Evolutionary conservation across 2,113 vertebrate genomes (phyloP), one percentile per base, ranked within the genome.

Genomic region (Gobius niger): DNA sequence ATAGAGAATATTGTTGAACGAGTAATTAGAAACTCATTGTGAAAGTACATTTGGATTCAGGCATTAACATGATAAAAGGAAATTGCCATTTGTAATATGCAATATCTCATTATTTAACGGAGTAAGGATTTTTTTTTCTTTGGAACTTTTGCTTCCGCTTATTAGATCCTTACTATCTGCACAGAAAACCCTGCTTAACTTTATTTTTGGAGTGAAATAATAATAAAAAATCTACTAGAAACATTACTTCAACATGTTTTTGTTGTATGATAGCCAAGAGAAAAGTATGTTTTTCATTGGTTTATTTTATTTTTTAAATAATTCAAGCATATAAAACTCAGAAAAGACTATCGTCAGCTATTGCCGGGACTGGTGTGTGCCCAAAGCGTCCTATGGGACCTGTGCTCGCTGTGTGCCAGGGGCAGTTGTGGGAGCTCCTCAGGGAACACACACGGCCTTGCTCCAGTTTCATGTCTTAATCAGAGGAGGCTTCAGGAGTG

Each of bases 401-500:
- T 67, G 74, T 83, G 71, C 85, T 83, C 83, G 81, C 67, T 84
- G 79, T 77, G 76, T 89, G 81, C 85, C 83, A 79, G 75, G 78
- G 75, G 83, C 87, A 81, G 59, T 80, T 82, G 76, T 76, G 77
- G 76, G 75, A 69, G 62, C 78, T 71, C 83, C 83, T 87, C 73
- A 77, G 84, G 85, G 80, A 79, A 50, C 44, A 73, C 79, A 78
- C 65, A 70, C 68, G 78, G 70, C 72, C 65, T 72, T 67, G 67
- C 82, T 82, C 77, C 68, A 85, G 81, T 88, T 91, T 89, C 83
- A 86, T 82, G 83, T 85, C 84, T 83, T 85, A 87, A 85, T 89
- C 79, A 85, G 82, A 67, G 65, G 77, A 81, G 52, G 79, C 74
- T 77, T 81, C 59, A 77, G 83, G 85, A 90, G 86, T 84, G 78